Evolutionary conservation across 2,113 vertebrate genomes (phyloP).

Genomic region (Crotalus horridus): DNA sequence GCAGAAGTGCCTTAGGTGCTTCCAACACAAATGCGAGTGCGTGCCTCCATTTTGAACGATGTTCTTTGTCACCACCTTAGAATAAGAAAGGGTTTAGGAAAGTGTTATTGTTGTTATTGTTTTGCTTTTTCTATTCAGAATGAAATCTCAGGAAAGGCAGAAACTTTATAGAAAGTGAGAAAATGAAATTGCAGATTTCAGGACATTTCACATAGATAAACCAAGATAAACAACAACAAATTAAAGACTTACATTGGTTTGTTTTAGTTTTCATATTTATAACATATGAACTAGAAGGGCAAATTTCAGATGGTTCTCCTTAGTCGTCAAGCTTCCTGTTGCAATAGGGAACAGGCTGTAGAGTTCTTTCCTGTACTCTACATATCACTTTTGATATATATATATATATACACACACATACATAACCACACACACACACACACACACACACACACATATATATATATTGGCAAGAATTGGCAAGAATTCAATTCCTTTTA

Average conservation of each 20-base stretch:
- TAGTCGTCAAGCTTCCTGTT: background rate
- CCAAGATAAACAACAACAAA: background rate
- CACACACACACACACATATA: background rate
- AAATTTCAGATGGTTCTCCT: background rate
- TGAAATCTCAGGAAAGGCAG: background rate
- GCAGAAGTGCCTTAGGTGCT: background rate
- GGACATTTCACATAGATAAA: background rate
- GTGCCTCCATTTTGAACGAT: background rate
- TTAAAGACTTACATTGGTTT: background rate
- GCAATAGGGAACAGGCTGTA: background rate
- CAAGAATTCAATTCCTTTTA: background rate
- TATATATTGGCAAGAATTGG: background rate
- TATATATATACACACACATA: no score
- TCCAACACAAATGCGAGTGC: background rate
- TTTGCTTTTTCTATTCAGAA: background rate
- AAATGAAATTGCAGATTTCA: background rate
- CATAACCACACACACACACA: no score
- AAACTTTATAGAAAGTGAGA: background rate
- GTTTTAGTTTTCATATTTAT: background rate
- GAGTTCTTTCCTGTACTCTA: background rate
- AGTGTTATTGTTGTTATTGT: background rate
- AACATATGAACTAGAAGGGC: background rate
- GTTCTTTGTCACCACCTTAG: background rate
- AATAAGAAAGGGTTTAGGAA: background rate
- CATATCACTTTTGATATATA: background rate